These are phyloP conservation scores for Teinopalpus imperialis DNA, from an alignment of 2,888 invertebrate genomes.

Conservation along the genomic window DNA sequence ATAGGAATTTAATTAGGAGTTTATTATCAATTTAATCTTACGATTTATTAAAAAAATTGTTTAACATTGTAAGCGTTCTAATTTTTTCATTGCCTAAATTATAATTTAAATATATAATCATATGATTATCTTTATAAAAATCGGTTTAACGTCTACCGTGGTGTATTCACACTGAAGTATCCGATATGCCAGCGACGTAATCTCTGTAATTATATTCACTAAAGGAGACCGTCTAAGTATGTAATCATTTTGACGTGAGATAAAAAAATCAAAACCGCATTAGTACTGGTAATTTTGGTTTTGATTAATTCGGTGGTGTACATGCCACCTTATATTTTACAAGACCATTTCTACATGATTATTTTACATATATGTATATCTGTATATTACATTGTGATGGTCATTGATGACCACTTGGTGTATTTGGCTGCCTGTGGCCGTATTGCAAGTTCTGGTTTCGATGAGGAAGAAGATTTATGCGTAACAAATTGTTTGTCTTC, in stretches of 20 bases:
- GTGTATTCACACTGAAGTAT: conserved; percentile 16
- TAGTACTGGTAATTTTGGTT: conserved; percentile 6
- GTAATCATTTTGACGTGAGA: conserved; percentile 16
- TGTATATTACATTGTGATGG: no score
- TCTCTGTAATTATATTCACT: conserved; percentile 22
- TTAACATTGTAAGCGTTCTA: conserved; percentile 3
- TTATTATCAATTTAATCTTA: background rate
- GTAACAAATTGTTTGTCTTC: no score
- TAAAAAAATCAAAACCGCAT: conserved; percentile 12
- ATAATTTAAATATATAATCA: conserved; percentile 17
- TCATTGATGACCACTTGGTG: no score
- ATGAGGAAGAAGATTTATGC: no score
- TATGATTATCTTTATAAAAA: conserved; percentile 24
- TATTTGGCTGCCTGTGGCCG: no score
- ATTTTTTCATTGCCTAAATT: conserved; percentile 7
- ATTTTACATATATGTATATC: no score
- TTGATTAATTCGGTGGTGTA: conserved; percentile 15
- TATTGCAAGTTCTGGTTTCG: no score
- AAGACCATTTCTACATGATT: no score
- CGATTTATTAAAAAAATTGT: background rate
- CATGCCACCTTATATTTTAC: no score
- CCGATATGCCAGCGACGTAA: conserved; percentile 14
- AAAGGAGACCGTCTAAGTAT: conserved; percentile 14
- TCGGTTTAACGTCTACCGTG: conserved; percentile 18
- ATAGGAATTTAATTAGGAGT: background rate